Conservation (phyloP, 2,888 invertebrate genomes). For the Desoria tigrina region DNA sequence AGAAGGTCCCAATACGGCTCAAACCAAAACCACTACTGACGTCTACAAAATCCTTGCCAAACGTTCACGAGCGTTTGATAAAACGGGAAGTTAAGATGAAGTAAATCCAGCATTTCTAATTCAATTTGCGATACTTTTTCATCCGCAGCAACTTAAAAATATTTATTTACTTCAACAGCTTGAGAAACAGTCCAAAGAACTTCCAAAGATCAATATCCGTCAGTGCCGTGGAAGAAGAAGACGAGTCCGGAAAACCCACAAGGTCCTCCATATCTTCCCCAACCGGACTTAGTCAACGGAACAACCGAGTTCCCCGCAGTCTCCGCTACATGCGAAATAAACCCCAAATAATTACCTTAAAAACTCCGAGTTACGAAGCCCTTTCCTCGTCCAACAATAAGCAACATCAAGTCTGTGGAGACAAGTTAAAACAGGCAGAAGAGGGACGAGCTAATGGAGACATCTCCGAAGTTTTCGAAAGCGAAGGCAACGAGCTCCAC, state of each 20-base stretch:
- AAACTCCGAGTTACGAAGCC: conserved; percentile 76
- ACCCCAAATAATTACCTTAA: conserved; percentile 83
- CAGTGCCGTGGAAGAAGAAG: conserved; percentile 40
- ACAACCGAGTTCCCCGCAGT: conserved; percentile 64
- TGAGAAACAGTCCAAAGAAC: conserved; percentile 22
- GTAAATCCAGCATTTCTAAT: conserved; percentile 18
- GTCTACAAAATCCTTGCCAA: conserved; percentile 49
- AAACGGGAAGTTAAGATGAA: conserved; percentile 38
- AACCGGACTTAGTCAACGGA: conserved; percentile 17
- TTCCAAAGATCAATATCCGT: conserved; percentile 42
- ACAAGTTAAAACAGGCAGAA: conserved; percentile 33
- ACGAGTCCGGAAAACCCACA: not conserved
- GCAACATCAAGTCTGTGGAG: conserved; percentile 9
- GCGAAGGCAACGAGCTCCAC: conserved; percentile 38
- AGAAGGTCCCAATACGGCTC: conserved; percentile 38
- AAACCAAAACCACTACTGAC: conserved; percentile 39
- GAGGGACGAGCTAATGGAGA: conserved; percentile 32
- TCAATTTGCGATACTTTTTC: not conserved
- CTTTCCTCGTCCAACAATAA: not conserved
- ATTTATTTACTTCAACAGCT: conserved; percentile 20
- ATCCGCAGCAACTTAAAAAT: too few species aligned
- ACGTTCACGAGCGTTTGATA: conserved; percentile 46
- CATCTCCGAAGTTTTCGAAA: conserved; percentile 14
- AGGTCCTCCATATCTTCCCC: not conserved
- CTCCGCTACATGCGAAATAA: conserved; percentile 86